phyloP scores from a whole-genome alignment of 2,797 vertebrate genomes.

The Anguilla anguilla region DNA sequence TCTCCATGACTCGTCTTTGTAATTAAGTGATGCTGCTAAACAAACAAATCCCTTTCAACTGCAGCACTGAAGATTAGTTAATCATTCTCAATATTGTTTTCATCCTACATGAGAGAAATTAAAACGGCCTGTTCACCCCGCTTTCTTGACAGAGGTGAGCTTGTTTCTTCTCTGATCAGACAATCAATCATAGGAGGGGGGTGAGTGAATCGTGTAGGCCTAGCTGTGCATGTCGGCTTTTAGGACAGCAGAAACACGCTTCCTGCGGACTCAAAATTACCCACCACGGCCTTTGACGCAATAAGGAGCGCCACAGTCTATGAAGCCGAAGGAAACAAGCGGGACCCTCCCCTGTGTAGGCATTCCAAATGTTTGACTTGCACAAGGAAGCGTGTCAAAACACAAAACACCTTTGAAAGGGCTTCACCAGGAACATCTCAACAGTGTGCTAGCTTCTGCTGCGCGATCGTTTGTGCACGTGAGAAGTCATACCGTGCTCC shows the following conservation, averaged over 20 bases:
- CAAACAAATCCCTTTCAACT: slow-evolving; percentile 14
- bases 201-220: background rate
- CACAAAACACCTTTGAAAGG: background rate
- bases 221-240: background rate
- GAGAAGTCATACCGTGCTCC: background rate
- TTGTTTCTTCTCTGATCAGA: background rate
- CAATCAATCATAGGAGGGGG: background rate
- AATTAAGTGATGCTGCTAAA: slow-evolving; percentile 10
- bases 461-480: background rate
- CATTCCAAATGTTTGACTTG: background rate
- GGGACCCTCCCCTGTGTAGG: background rate
- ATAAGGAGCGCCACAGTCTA: background rate
- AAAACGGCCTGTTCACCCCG: background rate
- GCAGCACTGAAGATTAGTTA: background rate
- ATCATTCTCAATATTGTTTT: slow-evolving; percentile 16
- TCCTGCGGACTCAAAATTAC: background rate
- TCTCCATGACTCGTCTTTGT: slow-evolving; percentile 3
- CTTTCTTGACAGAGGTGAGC: background rate
- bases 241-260: background rate
- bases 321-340: background rate
- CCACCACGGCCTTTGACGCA: background rate
- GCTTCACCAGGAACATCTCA: background rate
- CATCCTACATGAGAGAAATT: slow-evolving; percentile 9
- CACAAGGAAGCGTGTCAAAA: background rate
- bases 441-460: background rate